phyloP scores from a whole-genome alignment of 2,797 vertebrate genomes.

The Hypotaenidia philippensis region DNA sequence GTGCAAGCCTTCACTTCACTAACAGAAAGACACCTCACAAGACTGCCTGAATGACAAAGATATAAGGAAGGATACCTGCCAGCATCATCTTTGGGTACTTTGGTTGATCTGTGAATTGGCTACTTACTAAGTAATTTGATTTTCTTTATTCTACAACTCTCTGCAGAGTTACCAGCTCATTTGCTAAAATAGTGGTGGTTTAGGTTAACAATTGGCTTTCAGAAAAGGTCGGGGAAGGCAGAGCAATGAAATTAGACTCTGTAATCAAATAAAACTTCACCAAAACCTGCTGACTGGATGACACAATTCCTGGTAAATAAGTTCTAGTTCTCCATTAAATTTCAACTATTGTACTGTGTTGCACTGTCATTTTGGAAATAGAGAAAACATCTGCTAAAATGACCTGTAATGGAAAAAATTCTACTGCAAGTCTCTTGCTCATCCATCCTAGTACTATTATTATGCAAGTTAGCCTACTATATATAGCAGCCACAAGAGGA shows the following conservation, averaged over 20 bases:
- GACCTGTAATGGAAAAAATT: conserved; percentile 79
- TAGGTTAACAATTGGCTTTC: background rate
- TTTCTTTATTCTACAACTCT: background rate
- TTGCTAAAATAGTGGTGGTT: background rate
- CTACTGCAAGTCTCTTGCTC: conserved; percentile 33
- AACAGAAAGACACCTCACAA: background rate
- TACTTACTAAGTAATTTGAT: background rate
- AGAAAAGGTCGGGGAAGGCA: background rate
- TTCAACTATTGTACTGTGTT: background rate
- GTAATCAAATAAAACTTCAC: background rate
- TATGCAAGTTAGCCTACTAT: conserved; percentile 59
- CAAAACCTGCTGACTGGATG: background rate
- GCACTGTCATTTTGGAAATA: conserved; percentile 47
- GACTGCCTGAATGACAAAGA: background rate
- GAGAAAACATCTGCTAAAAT: conserved; percentile 76
- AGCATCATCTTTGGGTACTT: background rate
- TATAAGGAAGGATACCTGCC: background rate
- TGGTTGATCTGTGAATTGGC: background rate
- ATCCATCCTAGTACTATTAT: conserved; percentile 26
- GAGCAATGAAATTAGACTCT: background rate
- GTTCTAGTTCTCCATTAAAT: background rate
- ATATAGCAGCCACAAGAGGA: conserved; percentile 55
- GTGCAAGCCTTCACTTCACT: background rate
- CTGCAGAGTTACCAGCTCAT: background rate
- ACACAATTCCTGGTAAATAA: background rate